phyloP scores from a whole-genome alignment of 2,113 vertebrate genomes.

The Onychostruthus taczanowskii region DNA sequence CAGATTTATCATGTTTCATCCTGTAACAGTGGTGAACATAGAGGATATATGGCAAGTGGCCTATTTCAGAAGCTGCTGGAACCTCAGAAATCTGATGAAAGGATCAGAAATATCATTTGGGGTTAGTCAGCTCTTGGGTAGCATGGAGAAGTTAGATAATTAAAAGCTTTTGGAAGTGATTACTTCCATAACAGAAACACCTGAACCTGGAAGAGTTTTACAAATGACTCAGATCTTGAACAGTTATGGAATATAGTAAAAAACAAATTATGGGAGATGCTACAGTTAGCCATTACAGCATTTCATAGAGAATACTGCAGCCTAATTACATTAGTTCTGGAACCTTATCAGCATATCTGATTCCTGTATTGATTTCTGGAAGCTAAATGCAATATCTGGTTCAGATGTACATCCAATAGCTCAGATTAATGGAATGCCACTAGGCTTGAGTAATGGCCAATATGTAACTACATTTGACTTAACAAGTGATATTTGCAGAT shows the following conservation, averaged over 20 bases:
- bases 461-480: slow-evolving; percentile 5
- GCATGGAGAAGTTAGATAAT: neutral
- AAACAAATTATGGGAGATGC: slow-evolving; percentile 16
- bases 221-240: neutral
- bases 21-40: neutral
- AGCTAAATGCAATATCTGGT: slow-evolving; percentile 33
- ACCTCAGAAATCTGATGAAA: neutral
- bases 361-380: slow-evolving; percentile 42
- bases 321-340: slow-evolving; percentile 54
- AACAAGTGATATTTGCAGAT: neutral
- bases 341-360: slow-evolving; percentile 49
- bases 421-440: slow-evolving; percentile 37
- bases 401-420: slow-evolving; percentile 23
- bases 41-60: neutral
- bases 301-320: neutral
- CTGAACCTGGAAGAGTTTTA: slow-evolving; percentile 6
- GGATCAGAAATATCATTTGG: neutral
- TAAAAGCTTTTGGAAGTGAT: slow-evolving; percentile 1
- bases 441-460: neutral
- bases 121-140: neutral
- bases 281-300: slow-evolving; percentile 19
- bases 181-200: neutral
- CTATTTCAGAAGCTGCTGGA: neutral
- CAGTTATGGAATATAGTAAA: neutral
- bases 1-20: neutral